Conservation (phyloP, 2,888 invertebrate species). For the Caenorhabditis afra region DNA sequence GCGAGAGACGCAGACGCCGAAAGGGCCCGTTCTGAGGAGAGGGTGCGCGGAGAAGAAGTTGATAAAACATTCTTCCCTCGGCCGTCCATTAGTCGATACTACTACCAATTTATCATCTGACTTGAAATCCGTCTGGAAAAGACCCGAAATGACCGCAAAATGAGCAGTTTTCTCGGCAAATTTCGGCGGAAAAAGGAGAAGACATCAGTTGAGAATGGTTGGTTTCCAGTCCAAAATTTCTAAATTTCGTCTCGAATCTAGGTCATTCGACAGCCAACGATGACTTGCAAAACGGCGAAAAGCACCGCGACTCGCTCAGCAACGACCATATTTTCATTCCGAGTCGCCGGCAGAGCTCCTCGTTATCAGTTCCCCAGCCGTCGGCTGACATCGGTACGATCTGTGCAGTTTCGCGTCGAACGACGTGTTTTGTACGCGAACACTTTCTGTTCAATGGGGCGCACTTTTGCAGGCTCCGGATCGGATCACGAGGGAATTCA, state of each 20-base stretch:
- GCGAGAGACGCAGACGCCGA: slow-evolving; percentile 35
- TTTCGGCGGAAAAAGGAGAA: slow-evolving; percentile 54
- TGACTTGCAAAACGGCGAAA: slow-evolving; percentile 13
- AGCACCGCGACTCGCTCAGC: slow-evolving; percentile 41
- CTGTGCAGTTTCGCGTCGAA: no score
- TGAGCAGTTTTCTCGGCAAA: slow-evolving; percentile 55
- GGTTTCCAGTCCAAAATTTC: not conserved
- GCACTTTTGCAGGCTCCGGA: slow-evolving; percentile 36
- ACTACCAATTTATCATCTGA: not conserved
- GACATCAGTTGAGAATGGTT: slow-evolving; percentile 18
- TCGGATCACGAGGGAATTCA: slow-evolving; percentile 48
- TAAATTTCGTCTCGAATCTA: slow-evolving; percentile 14
- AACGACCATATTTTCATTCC: slow-evolving; percentile 56
- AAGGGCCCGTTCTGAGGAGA: not conserved
- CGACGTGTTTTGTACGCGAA: not conserved
- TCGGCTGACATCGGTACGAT: slow-evolving; percentile 45
- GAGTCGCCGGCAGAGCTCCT: slow-evolving; percentile 8
- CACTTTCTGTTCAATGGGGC: not conserved
- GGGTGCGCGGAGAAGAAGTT: slow-evolving; percentile 42
- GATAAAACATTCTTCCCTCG: slow-evolving; percentile 31
- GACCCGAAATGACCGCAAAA: slow-evolving; percentile 25
- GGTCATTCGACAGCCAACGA: slow-evolving; percentile 26
- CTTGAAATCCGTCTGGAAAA: not conserved
- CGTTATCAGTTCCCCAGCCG: slow-evolving; percentile 30
- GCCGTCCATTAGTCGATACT: slow-evolving; percentile 11